Conservation (phyloP, 2,113 vertebrate species). For the Prochilodus magdalenae region DNA sequence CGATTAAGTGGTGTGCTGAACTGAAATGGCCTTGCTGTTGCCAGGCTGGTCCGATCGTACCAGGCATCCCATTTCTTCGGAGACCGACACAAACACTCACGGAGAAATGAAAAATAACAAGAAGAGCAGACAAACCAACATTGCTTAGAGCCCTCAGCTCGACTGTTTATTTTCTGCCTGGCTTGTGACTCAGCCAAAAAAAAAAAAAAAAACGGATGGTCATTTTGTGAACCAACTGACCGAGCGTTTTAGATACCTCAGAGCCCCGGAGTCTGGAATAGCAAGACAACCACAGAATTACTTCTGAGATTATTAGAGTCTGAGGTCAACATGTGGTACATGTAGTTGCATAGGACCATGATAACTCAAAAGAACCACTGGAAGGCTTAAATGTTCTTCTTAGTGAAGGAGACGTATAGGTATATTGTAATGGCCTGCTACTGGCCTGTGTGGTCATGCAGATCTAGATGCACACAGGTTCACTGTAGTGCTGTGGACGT, state of each 20-base stretch:
- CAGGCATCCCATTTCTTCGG: constrained; percentile 2
- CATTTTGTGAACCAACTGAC: neutral
- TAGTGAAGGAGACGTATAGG: too few species aligned
- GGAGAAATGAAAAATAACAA: constrained; percentile 9
- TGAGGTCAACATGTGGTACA: too few species aligned
- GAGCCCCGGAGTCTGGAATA: neutral
- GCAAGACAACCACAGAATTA: constrained; percentile 44
- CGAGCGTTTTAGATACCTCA: neutral
- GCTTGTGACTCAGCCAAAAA: neutral
- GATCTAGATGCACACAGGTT: too few species aligned
- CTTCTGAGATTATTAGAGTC: too few species aligned
- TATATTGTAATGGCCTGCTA: too few species aligned
- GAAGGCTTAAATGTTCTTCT: too few species aligned
- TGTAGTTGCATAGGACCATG: too few species aligned
- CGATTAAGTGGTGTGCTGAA: constrained; percentile 73
- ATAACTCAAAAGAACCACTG: too few species aligned
- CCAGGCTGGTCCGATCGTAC: constrained; percentile 47
- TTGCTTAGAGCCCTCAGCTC: neutral
- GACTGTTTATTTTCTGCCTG: neutral
- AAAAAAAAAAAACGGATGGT: neutral
- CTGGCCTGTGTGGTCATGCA: too few species aligned
- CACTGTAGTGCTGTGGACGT: too few species aligned
- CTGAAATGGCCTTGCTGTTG: constrained; percentile 71
- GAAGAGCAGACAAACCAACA: neutral
- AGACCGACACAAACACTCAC: constrained; percentile 12